Percentiles rank a stretch among this genome's conserved stretches.
phyloP scores from a whole-genome alignment of 2,113 vertebrate genomes.

The Anolis carolinensis region DNA sequence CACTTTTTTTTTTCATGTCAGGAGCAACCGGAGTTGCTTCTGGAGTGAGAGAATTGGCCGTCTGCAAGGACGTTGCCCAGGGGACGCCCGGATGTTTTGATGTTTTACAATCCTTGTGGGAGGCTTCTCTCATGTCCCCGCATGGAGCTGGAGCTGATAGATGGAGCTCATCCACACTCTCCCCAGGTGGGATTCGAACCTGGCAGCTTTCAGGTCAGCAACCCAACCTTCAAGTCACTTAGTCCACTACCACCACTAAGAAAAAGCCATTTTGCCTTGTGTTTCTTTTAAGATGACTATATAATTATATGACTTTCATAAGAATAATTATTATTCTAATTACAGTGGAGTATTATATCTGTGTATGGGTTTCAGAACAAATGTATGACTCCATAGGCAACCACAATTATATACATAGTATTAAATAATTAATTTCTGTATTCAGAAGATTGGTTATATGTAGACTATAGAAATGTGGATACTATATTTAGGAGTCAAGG shows the following conservation, averaged over 20 bases:
- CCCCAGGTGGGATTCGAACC: too few species aligned
- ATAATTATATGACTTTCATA: slow-evolving; percentile 19
- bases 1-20: too few species aligned
- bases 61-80: too few species aligned
- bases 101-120: too few species aligned
- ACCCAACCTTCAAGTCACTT: too few species aligned
- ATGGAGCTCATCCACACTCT: too few species aligned
- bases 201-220: too few species aligned
- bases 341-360: slow-evolving; percentile 1
- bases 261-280: neutral
- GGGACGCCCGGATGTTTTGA: too few species aligned
- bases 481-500: neutral
- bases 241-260: neutral
- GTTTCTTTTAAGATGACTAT: slow-evolving; percentile 23
- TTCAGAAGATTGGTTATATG: neutral
- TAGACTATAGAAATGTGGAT: slow-evolving; percentile 8
- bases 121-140: too few species aligned
- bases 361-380: neutral
- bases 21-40: too few species aligned
- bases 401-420: neutral
- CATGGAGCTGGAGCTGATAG: too few species aligned
- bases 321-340: slow-evolving; percentile 24
- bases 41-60: too few species aligned
- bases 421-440: neutral
- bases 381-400: slow-evolving; percentile 10